Conservation (phyloP, 2,113 vertebrate species). For the Sylvietta virens region DNA sequence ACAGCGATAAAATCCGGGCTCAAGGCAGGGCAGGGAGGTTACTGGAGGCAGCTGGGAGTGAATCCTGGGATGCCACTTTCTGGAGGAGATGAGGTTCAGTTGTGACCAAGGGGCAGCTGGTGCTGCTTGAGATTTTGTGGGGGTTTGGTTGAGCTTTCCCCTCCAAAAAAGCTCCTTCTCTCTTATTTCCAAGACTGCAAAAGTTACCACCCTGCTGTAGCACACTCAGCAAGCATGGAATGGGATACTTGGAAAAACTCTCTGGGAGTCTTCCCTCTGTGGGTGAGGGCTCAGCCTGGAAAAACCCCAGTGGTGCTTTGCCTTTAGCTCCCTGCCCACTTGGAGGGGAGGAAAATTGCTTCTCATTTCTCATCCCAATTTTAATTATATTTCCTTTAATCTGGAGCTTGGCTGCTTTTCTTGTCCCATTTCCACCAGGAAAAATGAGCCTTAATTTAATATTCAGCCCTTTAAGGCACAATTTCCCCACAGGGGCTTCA, state of each 20-base stretch:
- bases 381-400: background rate
- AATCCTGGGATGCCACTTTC: background rate
- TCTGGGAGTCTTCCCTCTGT: accelerated
- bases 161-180: accelerated
- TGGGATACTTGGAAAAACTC: background rate
- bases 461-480: background rate
- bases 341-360: background rate
- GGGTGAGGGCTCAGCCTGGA: background rate
- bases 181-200: background rate
- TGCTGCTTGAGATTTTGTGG: background rate
- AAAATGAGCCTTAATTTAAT: slow-evolving; percentile 1
- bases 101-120: background rate
- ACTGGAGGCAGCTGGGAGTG: background rate
- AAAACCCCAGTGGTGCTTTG: background rate
- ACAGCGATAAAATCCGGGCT: background rate
- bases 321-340: background rate
- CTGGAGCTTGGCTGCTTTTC: background rate
- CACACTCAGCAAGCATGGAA: accelerated
- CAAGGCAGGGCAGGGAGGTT: background rate
- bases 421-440: background rate
- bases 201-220: background rate
- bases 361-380: background rate
- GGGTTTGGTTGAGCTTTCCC: background rate
- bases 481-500: background rate
- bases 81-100: background rate